Percentiles rank a stretch among this genome's conserved stretches.
Evolutionary conservation across 64 coral and sea anemone species (phyloP).

Genomic region (Stichodactyla helianthus): DNA sequence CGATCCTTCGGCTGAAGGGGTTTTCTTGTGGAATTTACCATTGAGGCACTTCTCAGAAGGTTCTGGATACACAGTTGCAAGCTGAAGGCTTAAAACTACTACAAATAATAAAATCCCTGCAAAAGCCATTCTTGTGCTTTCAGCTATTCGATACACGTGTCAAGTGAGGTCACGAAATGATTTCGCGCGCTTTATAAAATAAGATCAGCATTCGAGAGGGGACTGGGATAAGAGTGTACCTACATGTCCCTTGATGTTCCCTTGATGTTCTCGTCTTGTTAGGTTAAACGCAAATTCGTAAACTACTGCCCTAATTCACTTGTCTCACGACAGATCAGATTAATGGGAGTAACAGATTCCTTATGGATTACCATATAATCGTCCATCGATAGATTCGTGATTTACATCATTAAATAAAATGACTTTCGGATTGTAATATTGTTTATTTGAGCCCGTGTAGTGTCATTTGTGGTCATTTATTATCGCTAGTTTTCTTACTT

Average conservation of each 20-base stretch:
- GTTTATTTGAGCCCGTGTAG: too few species aligned
- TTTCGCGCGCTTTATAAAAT: neutral
- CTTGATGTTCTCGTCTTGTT: too few species aligned
- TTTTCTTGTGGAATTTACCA: slow-evolving; percentile 52
- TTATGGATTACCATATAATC: too few species aligned
- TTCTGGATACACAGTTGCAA: neutral
- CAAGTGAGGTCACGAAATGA: neutral
- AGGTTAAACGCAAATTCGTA: too few species aligned
- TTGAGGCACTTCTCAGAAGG: slow-evolving; percentile 28
- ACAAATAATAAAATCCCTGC: neutral
- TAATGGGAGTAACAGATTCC: too few species aligned
- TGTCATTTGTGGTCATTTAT: too few species aligned
- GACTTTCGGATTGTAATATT: too few species aligned
- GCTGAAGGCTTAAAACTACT: neutral
- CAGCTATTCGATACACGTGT: neutral
- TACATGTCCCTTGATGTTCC: neutral
- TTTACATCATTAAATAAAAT: too few species aligned
- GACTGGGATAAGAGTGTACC: neutral
- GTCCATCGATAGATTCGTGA: too few species aligned
- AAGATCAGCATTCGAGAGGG: neutral
- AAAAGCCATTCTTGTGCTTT: neutral
- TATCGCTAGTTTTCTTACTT: too few species aligned
- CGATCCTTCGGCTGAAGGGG: slow-evolving; percentile 48
- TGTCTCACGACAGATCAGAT: too few species aligned
- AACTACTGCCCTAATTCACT: too few species aligned